Evolutionary conservation across 2,113 vertebrate genomes (phyloP), one percentile per base, ranked within the genome.

Genomic region (Micronycteris hirsuta): DNA sequence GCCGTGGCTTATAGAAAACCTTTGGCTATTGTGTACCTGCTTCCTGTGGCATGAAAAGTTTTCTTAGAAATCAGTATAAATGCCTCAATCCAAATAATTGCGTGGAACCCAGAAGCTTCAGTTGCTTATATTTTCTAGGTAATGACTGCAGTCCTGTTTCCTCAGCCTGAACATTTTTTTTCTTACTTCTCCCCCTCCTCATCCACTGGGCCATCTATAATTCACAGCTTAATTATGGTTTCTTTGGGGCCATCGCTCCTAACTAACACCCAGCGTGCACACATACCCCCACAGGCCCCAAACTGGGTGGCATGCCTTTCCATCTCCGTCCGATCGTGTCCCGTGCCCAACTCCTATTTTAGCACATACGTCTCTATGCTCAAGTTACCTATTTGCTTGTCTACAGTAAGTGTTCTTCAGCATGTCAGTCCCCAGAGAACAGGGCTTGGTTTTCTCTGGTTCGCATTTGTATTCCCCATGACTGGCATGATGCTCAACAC

Each of bases 241-340:
- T 45, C 54, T 52, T 38, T 45, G 15, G 38, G 58, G 17, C 0
- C 45, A 31, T 22, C 13, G 0, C 31, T 16, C 28, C 87, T 68
- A 22, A 63, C 43, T 89, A 16, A 33, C 15, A n/a, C 13, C 31
- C n/a, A 45, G 7, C 19, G 1, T 8, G 82, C n/a, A 20, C 33
- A 11, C 45, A 12, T 4, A 31, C 20, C 20, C n/a, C 4, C 56
- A 38, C 63, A 49, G 36, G 65, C 43, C 52, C 65, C 41, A 54
- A 0, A 15, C 20, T 24, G 1, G 31, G 26, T 7, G 7, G 14
- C 3, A 0, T 6, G 20, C 9, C 76, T 74, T 33, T 70, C 49
- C 6, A 0, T 52, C 20, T 56, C 15, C 16, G 16, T 87, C 47
- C 56, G 17, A 12, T 16, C 8, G 2, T 11, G 19, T 26, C 22